phyloP scores from a whole-genome alignment of 2,113 vertebrate genomes.

The Mellivora capensis region DNA sequence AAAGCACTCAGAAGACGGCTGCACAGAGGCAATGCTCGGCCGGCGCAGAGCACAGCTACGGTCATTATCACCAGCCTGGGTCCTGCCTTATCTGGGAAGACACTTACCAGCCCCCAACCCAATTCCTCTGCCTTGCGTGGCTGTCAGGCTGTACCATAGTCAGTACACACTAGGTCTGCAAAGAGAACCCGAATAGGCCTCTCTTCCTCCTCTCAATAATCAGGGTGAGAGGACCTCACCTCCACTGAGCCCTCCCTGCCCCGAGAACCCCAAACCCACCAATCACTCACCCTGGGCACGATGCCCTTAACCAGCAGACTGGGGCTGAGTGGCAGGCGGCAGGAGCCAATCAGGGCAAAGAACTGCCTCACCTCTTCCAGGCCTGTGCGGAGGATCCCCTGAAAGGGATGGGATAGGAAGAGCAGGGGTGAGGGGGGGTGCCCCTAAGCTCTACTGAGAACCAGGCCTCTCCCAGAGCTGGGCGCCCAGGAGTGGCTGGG shows the following conservation, averaged over 20 bases:
- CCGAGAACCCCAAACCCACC: background rate
- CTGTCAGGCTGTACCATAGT: background rate
- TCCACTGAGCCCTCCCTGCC: background rate
- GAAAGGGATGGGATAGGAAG: background rate
- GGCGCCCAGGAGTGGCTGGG: background rate
- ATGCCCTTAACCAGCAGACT: conserved; percentile 92
- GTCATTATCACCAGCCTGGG: no score
- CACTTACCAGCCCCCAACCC: background rate
- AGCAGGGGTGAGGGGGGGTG: background rate
- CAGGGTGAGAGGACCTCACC: background rate
- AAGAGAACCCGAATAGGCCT: background rate
- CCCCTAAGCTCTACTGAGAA: background rate
- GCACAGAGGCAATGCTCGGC: rapidly evolving
- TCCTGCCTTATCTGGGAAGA: no score
- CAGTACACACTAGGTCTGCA: rapidly evolving
- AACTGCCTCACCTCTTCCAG: conserved; percentile 93
- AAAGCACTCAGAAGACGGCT: background rate
- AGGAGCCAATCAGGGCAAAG: conserved; percentile 90
- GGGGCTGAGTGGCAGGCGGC: conserved; percentile 94
- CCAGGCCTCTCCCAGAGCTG: background rate
- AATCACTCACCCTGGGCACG: conserved; percentile 88
- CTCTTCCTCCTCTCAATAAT: background rate
- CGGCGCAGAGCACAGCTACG: background rate
- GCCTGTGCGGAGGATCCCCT: conserved; percentile 87
- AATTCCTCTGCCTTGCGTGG: background rate